phyloP scores from a whole-genome alignment of 2,888 invertebrate species.

The Agriotes lineatus region DNA sequence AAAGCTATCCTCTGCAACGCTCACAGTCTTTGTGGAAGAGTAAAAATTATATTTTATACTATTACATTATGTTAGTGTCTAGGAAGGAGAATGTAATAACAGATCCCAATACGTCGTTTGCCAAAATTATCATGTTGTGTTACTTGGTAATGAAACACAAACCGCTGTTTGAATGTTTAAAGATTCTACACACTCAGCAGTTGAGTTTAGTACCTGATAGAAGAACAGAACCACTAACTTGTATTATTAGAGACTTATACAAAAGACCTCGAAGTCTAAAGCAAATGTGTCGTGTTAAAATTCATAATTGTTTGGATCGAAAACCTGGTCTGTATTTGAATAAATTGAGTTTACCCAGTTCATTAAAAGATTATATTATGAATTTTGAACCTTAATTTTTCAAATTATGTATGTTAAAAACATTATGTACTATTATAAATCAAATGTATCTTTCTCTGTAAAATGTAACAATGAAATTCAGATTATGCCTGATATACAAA shows the following conservation, averaged over 20 bases:
- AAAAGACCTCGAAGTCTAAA: constrained; percentile 78
- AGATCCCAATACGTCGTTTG: constrained; percentile 74
- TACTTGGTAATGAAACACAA: constrained; percentile 77
- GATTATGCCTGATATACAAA: neutral
- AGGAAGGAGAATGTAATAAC: constrained; percentile 74
- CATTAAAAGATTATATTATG: constrained; percentile 77
- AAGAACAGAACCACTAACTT: constrained; percentile 73
- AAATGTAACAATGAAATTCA: neutral
- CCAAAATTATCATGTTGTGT: constrained; percentile 75
- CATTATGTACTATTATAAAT: neutral
- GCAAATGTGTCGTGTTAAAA: constrained; percentile 77
- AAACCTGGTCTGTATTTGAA: constrained; percentile 75
- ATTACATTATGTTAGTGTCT: constrained; percentile 79
- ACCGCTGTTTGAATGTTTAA: constrained; percentile 77
- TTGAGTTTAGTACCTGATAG: constrained; percentile 74
- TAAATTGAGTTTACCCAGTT: constrained; percentile 76
- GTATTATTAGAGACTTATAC: constrained; percentile 74
- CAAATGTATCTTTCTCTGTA: neutral
- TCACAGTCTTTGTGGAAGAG: constrained; percentile 69
- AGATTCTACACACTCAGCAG: constrained; percentile 74
- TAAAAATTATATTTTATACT: constrained; percentile 74
- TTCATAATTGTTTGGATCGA: constrained; percentile 75
- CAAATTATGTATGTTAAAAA: neutral
- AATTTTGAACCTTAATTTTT: constrained; percentile 71
- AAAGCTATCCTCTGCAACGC: constrained; percentile 59